Base-by-base conservation (phyloP, 2,888 invertebrate genomes). In the Baronia brevicornis region DNA sequence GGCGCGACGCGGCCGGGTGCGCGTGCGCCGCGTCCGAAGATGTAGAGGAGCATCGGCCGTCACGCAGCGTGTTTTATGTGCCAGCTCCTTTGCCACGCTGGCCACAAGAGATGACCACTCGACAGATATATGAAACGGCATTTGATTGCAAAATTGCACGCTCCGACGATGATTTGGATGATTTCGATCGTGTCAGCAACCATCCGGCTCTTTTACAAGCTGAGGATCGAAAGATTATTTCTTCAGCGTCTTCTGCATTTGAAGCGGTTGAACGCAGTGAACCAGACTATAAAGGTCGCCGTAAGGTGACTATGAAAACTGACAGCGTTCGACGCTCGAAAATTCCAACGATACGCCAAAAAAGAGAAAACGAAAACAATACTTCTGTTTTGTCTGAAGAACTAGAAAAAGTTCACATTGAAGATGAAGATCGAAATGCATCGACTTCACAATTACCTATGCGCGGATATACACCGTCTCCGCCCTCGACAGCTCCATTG, bases 81-180 rank as follows among this genome's bases (percentile, higher is more conserved):
- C 90, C 89, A 58, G 88, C 90, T 56, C 88, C 88, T 46, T 82
- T 90, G 67, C 87, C 88, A 54, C 86, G 89, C 68, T 89, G 86
- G 74, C 82, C 85, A 60, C 82, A 75, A 77, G 87, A 86, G 59
- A 86, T 86, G 79, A 86, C 86, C 51, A 79, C 85, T 68, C 88
- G 92, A 56, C 92, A 92, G 74, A 88, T 95, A 33, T 95, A 95
- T 70, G 95, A 95, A 77, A 95, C 95, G 34, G 95, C 95, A 36
- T 95, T 95, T 71, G 95, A 95, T 73, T 93, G 93, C 71, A 93
- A 93, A 73, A 90, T 94, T 56, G 90, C 90, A 60, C 90, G 91
- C 44, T 93, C 93, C 4, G 91, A 91, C 51, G 91, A 91, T 66
- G 91, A 94, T 49, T 86, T 94, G 60, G 93, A 94, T 57, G 90